A percentile compares a stretch with the other conserved stretches of the same genome.
These are phyloP conservation scores for Trachops cirrhosus DNA, from an alignment of 2,797 vertebrate genomes.

Conservation along the genomic window DNA sequence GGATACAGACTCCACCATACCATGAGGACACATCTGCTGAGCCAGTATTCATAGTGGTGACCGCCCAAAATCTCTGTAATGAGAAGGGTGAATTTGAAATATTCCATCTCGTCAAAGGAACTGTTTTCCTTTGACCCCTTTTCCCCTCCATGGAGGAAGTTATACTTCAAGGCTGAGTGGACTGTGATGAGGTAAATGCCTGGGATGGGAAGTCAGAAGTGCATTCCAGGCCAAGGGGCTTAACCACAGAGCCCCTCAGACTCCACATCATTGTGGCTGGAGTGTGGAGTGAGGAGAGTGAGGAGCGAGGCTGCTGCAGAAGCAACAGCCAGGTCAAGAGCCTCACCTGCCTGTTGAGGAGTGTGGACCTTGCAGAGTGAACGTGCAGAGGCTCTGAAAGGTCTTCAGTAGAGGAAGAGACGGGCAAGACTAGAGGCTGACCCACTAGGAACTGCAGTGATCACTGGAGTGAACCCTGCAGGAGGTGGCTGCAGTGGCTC, in stretches of 20 bases:
- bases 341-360: no score
- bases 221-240: fast-evolving
- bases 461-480: not conserved
- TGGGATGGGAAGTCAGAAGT: fast-evolving
- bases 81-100: not conserved
- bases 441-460: not conserved
- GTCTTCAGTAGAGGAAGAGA: no score
- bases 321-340: no score
- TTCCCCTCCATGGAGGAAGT: not conserved
- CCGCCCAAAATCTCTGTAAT: fast-evolving
- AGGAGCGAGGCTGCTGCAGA: no score
- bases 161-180: not conserved
- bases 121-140: not conserved
- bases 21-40: fast-evolving
- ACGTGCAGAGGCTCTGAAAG: no score
- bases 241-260: not conserved
- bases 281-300: no score
- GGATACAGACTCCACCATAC: not conserved
- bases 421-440: no score
- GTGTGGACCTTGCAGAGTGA: no score
- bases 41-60: no score
- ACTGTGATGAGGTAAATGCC: not conserved
- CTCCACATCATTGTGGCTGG: fast-evolving
- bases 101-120: not conserved
- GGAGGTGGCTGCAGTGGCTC: not conserved